phyloP scores from a whole-genome alignment of 2,113 vertebrate species.

The Silurus meridionalis region DNA sequence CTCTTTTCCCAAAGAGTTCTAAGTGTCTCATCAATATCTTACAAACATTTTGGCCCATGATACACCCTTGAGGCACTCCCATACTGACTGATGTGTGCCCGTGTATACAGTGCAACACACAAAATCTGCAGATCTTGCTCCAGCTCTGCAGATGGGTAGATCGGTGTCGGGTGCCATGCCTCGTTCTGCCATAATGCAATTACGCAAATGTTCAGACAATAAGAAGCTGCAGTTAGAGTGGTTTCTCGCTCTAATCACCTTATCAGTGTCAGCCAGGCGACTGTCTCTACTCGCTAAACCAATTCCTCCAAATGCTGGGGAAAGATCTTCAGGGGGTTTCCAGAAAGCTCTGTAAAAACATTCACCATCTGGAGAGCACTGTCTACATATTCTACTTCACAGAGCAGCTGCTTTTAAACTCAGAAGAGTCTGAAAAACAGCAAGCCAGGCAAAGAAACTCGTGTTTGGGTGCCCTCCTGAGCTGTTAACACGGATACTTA shows the following conservation, averaged over 20 bases:
- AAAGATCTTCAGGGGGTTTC: slow-evolving; percentile 19
- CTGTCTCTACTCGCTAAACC: slow-evolving; percentile 45
- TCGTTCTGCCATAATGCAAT: slow-evolving; percentile 31
- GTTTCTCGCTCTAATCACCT: slow-evolving; percentile 51
- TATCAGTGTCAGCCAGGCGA: slow-evolving; percentile 44
- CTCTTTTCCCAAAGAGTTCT: not conserved
- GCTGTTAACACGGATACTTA: not conserved
- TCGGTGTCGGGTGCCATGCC: slow-evolving; percentile 16
- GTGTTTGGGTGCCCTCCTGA: slow-evolving; percentile 1
- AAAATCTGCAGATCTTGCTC: not conserved
- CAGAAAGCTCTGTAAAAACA: not conserved
- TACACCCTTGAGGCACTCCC: slow-evolving; percentile 11
- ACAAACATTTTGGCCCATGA: not conserved
- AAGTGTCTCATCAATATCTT: not conserved
- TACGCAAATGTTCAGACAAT: slow-evolving; percentile 53
- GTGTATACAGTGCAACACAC: not conserved
- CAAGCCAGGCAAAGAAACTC: not conserved
- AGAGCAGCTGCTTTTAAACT: not conserved
- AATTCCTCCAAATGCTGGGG: slow-evolving; percentile 32
- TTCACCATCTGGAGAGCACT: slow-evolving; percentile 8
- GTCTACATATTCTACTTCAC: slow-evolving; percentile 1
- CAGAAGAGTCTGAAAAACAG: not conserved
- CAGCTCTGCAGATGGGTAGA: slow-evolving; percentile 21
- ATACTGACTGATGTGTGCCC: not conserved
- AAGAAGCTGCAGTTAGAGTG: slow-evolving; percentile 35